Evolutionary conservation across 2,888 invertebrate species (phyloP), one percentile per base, ranked within the genome.

Genomic region (Tholera decimalis): DNA sequence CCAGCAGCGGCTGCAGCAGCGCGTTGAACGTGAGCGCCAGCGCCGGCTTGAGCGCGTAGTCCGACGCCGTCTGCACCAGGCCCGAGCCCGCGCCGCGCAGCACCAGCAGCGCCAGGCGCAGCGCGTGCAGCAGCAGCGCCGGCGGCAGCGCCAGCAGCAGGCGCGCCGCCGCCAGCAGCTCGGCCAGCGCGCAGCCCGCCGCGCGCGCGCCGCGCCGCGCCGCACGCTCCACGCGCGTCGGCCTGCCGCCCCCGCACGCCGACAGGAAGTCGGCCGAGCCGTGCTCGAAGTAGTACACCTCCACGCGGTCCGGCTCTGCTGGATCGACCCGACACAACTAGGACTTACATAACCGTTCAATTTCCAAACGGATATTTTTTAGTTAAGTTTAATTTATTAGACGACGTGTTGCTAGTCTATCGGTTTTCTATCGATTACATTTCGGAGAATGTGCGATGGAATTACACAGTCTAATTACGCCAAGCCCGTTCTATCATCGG

Each of bases 31-130:
- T 18, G 39, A 97, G 96, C 37, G 97, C 96, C 69, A 98, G 89
- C 54, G 96, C 89, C 15, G 98, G 98, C 89, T 97, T 98, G 59
- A 97, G 88, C 80, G 96, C 95, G 85, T 97, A 97, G 91, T 98
- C 98, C 0, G 97, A 85, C 64, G 68, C 63, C 39, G 87, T 80
- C 68, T 82, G 86, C 79, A 87, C 75, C 46, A 82, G 75, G 30
- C 88, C 91, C 46, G 79, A 61, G 20, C 73, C 75, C 28, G 82
- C 83, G 74, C 82, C 86, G 53, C 89, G 88, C 73, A 66, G 77
- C 72, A 75, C 59, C 66, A 62, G 56, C 80, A 91, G 83, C 73
- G 64, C 66, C 18, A 44, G 30, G 65, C 60, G 66, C 64, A 39
- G 72, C 54, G 53, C 37, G 30, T 55, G 73, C 83, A 97, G 97